Percentiles rank a stretch among this genome's conserved stretches.
Conservation (phyloP, 2,797 vertebrate genomes). For the Vipera ursinii region DNA sequence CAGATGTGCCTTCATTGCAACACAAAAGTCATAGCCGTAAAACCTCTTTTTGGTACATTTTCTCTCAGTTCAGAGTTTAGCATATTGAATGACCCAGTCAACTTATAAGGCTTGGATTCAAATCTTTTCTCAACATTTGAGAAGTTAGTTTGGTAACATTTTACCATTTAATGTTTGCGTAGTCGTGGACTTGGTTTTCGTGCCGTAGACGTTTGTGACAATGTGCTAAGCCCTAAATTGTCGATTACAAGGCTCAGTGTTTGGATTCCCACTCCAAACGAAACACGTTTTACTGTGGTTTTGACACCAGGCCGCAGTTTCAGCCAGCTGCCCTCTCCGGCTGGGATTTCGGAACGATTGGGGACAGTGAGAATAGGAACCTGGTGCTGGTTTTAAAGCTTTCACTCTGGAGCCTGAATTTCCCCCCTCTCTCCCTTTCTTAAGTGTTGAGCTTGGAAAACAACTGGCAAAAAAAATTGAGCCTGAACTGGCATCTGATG, state of each 20-base stretch:
- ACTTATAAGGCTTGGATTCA: not conserved
- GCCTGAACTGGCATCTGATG: constrained; percentile 83
- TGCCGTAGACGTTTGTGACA: not conserved
- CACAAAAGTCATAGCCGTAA: not conserved
- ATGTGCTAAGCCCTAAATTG: not conserved
- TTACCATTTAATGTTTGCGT: not conserved
- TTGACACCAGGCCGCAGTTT: not conserved
- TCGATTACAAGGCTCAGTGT: not conserved
- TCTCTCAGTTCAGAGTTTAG: not conserved
- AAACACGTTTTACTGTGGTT: not conserved
- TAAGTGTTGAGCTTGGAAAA: constrained; percentile 94
- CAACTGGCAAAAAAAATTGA: constrained; percentile 97
- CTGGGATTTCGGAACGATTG: not conserved
- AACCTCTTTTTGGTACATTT: not conserved
- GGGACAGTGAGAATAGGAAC: not conserved
- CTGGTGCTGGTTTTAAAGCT: not conserved
- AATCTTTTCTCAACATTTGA: not conserved
- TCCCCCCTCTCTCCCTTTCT: not conserved
- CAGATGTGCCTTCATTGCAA: not conserved
- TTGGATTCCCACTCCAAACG: not conserved
- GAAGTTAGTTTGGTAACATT: not conserved
- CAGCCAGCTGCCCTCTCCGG: not conserved
- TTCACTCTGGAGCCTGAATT: not conserved
- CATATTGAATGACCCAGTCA: not conserved
- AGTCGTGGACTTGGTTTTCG: not conserved